Base-by-base conservation (phyloP, 2,113 vertebrate genomes). In the Archocentrus centrarchus region DNA sequence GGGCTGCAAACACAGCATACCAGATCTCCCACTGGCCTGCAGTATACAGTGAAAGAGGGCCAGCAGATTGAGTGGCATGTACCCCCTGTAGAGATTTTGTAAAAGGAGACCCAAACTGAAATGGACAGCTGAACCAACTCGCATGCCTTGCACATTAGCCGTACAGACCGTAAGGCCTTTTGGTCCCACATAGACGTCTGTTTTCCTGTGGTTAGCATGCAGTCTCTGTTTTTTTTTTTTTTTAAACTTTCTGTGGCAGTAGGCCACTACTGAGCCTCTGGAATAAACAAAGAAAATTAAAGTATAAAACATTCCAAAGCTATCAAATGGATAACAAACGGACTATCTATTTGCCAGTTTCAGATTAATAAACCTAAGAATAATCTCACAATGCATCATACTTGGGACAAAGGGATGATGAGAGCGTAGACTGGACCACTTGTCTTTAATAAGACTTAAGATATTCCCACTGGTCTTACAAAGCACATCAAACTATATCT, bases 371-470 rank as follows among this genome's bases (percentile, higher is more conserved):
- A 24, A 60, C 14, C 7, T 30, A 24, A 4, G 75, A 41, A 66
- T 37, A 60, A 30, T 47, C 78, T 39, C 60, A 9, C 10, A 58
- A 62, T 53, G 22, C 1, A 37, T 73, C 61, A 53, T 27, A 18
- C 17, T 75, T 5, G 58, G 10, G 11, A 79, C 53, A 82, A 86
- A 89, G 5, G 27, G 14, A 80, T 4, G 22, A 78, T 37, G 75
- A 89, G 79, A 88, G 80, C 11, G 39, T 3, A 79, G 85, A 90
- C 82, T 89, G 86, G 85, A 93, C 81, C 83, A 88, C 63, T 86
- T 11, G 80, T 88, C 88, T 94, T 95, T 95, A 94, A 93, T 95
- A 92, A 93, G 93, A 94, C 91, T 88, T 77, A 14, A 84, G 80
- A 79, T 80, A 53, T 64, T 92, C 86, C 80, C 78, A 88, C 35